Conservation (phyloP, 2,888 invertebrate species). For the Rhagium mordax region DNA sequence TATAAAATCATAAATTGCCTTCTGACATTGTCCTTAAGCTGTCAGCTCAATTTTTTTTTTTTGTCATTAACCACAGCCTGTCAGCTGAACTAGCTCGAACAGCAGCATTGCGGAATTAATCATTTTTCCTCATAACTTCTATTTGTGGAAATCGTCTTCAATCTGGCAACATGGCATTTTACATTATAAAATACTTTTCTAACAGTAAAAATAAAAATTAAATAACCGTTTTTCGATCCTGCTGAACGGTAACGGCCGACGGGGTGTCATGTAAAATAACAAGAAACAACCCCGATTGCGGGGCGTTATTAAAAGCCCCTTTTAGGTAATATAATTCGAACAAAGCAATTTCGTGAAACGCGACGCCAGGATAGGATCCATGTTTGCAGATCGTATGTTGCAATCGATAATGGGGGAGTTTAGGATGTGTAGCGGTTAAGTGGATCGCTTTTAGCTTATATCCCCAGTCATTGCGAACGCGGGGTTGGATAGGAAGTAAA, state of each 20-base stretch:
- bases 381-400: background rate
- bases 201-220: no score
- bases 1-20: no score
- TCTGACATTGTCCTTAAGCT: no score
- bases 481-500: background rate
- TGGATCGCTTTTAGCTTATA: slow-evolving; percentile 21
- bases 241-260: slow-evolving; percentile 10
- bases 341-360: slow-evolving; percentile 57
- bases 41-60: no score
- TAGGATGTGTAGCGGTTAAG: slow-evolving; percentile 15
- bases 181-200: no score
- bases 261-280: slow-evolving; percentile 35
- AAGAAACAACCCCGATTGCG: slow-evolving; percentile 41
- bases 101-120: no score
- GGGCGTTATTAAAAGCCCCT: slow-evolving; percentile 55
- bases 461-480: background rate
- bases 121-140: no score
- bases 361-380: slow-evolving; percentile 38
- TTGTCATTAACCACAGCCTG: no score
- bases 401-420: slow-evolving; percentile 20
- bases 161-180: no score
- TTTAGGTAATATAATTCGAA: slow-evolving; percentile 55
- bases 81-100: no score
- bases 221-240: slow-evolving; percentile 22
- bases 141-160: no score